A percentile compares a stretch with the other conserved stretches of the same genome.
These are phyloP conservation scores for Cyanistes caeruleus DNA, from an alignment of 2,113 vertebrate species.

Conservation along the genomic window DNA sequence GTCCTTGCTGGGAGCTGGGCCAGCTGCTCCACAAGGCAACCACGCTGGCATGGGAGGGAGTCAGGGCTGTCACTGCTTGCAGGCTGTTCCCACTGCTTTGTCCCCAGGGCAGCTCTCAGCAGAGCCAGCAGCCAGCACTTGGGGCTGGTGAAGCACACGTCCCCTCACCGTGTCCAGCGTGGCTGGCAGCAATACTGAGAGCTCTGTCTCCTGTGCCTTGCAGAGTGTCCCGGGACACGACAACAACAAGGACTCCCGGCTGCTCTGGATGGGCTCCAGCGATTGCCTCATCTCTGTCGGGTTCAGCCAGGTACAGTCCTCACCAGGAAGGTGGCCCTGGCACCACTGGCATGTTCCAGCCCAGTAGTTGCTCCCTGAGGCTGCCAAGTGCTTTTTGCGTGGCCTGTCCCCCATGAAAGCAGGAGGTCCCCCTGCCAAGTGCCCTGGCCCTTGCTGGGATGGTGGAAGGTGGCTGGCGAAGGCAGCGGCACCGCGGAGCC, in stretches of 20 bases:
- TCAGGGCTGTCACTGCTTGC: not conserved
- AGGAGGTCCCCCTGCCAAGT: fast-evolving
- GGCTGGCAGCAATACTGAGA: fast-evolving
- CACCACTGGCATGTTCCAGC: not conserved
- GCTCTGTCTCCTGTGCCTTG: not conserved
- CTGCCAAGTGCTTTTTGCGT: not conserved
- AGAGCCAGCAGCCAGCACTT: fast-evolving
- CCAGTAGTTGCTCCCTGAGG: fast-evolving
- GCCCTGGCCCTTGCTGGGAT: not conserved
- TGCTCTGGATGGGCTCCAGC: conserved; percentile 83
- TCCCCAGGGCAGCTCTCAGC: not conserved
- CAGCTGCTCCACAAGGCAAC: not conserved
- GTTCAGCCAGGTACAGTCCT: conserved; percentile 85
- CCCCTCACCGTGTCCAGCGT: fast-evolving
- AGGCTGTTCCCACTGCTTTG: not conserved
- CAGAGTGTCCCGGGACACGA: conserved; percentile 83
- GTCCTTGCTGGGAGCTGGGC: not conserved
- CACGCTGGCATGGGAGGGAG: not conserved
- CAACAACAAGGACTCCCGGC: conserved; percentile 85
- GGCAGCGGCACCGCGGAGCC: fast-evolving
- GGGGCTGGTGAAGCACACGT: fast-evolving
- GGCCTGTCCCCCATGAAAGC: not conserved
- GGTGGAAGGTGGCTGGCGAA: not conserved
- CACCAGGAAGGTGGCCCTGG: not conserved
- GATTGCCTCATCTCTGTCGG: conserved; percentile 85